Evolutionary conservation across 2,888 invertebrate species (phyloP), one percentile per base, ranked within the genome.

Genomic region (Salpingus planirostris): DNA sequence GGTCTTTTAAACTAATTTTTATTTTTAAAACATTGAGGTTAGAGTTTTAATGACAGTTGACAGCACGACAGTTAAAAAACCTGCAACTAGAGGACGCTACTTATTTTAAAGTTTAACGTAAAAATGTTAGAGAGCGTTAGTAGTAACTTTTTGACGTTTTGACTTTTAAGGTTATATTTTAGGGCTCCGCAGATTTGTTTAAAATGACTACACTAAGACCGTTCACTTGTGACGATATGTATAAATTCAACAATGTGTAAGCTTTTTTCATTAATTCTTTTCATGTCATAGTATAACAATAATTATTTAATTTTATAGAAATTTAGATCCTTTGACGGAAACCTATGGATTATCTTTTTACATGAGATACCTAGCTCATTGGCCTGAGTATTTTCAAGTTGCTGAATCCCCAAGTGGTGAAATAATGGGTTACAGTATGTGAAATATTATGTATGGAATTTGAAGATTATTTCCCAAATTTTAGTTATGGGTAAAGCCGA

Each of bases 401-500:
- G 92, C 93, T 2, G 96, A 96, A 70, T 87, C 95, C 11, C 90
- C 95, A 3, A 86, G 80, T 63, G 96, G 93, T 2, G 86, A 91
- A 68, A 90, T 97, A 38, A 96, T 98, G 92, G 98, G 97, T 43
- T 98, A 98, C 61, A 96, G 96, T 96, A 71, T 76, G 82, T 74
- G 8, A 18, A 8, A 1, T 3, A 38, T 11, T 23, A 13, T n/a
- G n/a, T n/a, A n/a, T n/a, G 27, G 13, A 11, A 21, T 22, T 18
- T 15, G n/a, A n/a, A n/a, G n/a, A n/a, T n/a, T n/a, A n/a, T n/a
- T n/a, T n/a, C n/a, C n/a, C n/a, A n/a, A 15, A 11, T 66, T 74
- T 42, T 58, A 96, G 95, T 98, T 31, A 97, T 98, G 96, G 97
- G 97, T 21, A 98, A 98, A 68, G 89, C 95, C 0, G 98, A 98